Percentiles rank a stretch among this genome's conserved stretches.
Conservation (phyloP, 2,113 vertebrate species). For the Tupaia tana region DNA sequence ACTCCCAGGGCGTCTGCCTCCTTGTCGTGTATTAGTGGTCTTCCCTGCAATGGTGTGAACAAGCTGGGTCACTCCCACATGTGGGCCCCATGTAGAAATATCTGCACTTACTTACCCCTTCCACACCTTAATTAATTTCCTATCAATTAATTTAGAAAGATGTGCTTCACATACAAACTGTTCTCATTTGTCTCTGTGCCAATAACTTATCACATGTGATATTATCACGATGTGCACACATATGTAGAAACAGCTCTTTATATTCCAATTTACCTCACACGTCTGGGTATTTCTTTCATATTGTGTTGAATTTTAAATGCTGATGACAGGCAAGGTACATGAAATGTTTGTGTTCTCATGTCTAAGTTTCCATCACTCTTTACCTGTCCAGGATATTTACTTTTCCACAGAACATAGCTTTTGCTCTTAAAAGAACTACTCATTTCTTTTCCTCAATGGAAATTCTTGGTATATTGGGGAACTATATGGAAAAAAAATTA, state of each 20-base stretch:
- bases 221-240: background rate
- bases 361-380: conserved; percentile 78
- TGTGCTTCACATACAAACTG: background rate
- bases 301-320: background rate
- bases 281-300: background rate
- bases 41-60: background rate
- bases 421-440: conserved; percentile 71
- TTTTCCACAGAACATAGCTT: conserved; percentile 68
- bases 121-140: background rate
- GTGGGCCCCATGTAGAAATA: background rate
- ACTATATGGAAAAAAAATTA: conserved; percentile 65
- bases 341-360: conserved; percentile 65
- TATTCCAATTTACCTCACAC: background rate
- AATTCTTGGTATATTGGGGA: conserved; percentile 63
- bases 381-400: conserved; percentile 79
- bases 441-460: conserved; percentile 64
- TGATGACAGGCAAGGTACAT: background rate
- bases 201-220: background rate
- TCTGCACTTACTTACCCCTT: background rate
- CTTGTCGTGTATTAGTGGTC: background rate
- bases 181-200: background rate
- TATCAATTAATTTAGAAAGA: background rate
- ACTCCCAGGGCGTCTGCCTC: background rate
- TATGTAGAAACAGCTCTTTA: background rate
- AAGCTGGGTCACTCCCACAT: background rate